A percentile compares a stretch with the other conserved stretches of the same genome.
Conservation (phyloP, 2,113 vertebrate genomes). For the Varanus komodoensis region DNA sequence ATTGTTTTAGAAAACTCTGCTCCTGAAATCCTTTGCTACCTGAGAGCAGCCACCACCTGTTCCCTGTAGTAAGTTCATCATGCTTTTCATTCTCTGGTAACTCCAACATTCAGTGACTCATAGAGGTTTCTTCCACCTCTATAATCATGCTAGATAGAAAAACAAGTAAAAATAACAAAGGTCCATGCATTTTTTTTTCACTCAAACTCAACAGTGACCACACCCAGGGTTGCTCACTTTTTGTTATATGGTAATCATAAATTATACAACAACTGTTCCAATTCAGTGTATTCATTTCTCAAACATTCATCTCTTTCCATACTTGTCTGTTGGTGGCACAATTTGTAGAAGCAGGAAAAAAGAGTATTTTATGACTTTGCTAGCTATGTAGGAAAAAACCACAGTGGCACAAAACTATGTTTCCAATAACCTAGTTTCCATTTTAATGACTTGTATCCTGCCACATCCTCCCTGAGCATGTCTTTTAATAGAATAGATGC, state of each 20-base stretch:
- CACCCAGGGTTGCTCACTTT: background rate
- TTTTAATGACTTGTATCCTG: background rate
- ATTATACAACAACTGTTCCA: background rate
- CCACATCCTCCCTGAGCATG: rapidly evolving
- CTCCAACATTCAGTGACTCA: too few species aligned
- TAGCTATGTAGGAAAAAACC: background rate
- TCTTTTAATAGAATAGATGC: background rate
- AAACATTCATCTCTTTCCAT: background rate
- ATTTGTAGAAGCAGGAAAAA: background rate
- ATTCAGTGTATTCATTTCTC: background rate
- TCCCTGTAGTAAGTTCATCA: background rate
- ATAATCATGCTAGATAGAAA: background rate
- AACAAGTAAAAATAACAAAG: background rate
- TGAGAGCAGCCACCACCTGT: background rate
- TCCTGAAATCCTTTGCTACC: background rate
- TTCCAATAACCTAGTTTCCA: background rate
- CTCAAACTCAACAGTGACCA: background rate
- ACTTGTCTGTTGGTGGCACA: background rate
- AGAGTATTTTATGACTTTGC: background rate
- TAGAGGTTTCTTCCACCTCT: too few species aligned
- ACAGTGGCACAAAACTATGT: background rate
- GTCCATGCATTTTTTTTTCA: background rate
- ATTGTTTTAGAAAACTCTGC: background rate
- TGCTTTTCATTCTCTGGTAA: background rate
- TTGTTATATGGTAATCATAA: background rate